Evolutionary conservation across 2,113 vertebrate genomes (phyloP).

Genomic region (Amia ocellicauda): DNA sequence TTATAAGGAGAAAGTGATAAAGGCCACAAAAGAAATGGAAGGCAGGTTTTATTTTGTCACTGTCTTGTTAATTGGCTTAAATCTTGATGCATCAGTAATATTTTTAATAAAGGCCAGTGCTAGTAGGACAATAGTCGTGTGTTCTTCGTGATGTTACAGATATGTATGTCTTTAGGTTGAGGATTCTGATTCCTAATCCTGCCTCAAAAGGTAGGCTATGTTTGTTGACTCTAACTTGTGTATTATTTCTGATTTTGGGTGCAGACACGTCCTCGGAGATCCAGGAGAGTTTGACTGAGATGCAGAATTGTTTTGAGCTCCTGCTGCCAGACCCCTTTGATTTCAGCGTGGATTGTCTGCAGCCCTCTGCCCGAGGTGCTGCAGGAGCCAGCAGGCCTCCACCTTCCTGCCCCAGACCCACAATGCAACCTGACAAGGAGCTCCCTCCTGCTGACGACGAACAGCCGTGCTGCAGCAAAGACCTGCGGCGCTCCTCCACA

Average conservation of each 20-base stretch:
- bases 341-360: constrained; percentile 32
- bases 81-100: background rate
- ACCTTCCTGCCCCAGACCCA: background rate
- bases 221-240: no score
- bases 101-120: no score
- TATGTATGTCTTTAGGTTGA: background rate
- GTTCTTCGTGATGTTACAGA: no score
- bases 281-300: constrained; percentile 69
- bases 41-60: constrained; percentile 51
- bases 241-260: constrained; percentile 16
- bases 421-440: background rate
- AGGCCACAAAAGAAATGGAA: constrained; percentile 77
- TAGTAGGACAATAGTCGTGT: no score
- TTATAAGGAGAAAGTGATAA: constrained; percentile 75
- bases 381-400: background rate
- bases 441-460: constrained; percentile 45
- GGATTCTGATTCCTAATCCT: background rate
- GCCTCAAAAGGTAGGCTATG: no score
- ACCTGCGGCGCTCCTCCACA: constrained; percentile 35
- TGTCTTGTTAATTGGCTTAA: background rate
- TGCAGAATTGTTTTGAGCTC: constrained; percentile 82
- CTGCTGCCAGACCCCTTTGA: constrained; percentile 69
- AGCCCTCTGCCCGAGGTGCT: background rate
- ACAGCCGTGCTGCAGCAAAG: constrained; percentile 83
- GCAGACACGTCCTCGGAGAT: constrained; percentile 76